Conservation (phyloP, 2,113 vertebrate genomes). For the Crotophaga sulcirostris region DNA sequence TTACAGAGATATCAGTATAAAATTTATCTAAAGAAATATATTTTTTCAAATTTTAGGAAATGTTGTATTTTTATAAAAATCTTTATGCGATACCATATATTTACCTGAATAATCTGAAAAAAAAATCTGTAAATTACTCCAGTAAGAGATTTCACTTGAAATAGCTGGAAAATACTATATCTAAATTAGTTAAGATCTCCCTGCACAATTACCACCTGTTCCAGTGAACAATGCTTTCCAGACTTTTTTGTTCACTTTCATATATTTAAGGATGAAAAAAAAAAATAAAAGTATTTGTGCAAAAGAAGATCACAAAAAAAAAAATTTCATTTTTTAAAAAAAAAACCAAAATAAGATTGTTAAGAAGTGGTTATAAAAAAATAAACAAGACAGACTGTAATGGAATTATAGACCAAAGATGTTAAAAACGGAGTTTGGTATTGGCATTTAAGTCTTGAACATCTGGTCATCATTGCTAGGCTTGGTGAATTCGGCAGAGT, state of each 20-base stretch:
- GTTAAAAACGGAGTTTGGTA: constrained; percentile 74
- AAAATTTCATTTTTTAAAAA: constrained; percentile 58
- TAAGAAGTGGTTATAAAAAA: constrained; percentile 90
- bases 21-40: constrained; percentile 67
- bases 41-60: constrained; percentile 74
- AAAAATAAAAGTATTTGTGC: constrained; percentile 77
- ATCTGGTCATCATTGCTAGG: constrained; percentile 61
- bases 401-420: constrained; percentile 69
- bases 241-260: constrained; percentile 75
- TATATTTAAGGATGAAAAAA: constrained; percentile 62
- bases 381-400: constrained; percentile 66
- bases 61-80: constrained; percentile 65
- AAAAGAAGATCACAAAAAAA: constrained; percentile 72
- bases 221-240: constrained; percentile 70
- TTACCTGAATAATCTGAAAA: constrained; percentile 64
- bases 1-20: constrained; percentile 68
- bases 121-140: constrained; percentile 54
- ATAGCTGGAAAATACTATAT: constrained; percentile 41
- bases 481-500: constrained; percentile 45
- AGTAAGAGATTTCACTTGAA: constrained; percentile 64
- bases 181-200: constrained; percentile 71
- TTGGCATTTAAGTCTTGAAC: constrained; percentile 73
- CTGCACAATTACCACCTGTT: constrained; percentile 60
- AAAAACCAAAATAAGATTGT: constrained; percentile 78
- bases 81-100: constrained; percentile 61